Percentiles rank a stretch among this genome's conserved stretches.
phyloP scores from a whole-genome alignment of 2,797 vertebrate species.

The Ceryle rudis region DNA sequence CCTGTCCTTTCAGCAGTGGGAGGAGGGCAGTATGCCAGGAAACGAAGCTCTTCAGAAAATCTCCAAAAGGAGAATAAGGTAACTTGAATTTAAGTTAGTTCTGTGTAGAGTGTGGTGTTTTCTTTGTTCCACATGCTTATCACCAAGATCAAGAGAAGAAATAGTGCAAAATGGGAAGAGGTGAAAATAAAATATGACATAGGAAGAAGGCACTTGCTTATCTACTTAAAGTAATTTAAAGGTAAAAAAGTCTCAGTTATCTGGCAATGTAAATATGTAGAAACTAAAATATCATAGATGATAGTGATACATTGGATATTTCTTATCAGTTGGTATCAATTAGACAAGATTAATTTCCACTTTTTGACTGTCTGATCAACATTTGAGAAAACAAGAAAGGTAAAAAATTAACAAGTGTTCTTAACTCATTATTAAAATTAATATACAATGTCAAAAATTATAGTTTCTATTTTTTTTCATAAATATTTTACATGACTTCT shows the following conservation, averaged over 20 bases:
- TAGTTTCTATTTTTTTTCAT: not conserved
- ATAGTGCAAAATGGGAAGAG: not conserved
- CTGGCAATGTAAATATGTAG: not conserved
- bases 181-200: not conserved
- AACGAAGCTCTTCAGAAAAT: not conserved
- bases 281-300: not conserved
- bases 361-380: not conserved
- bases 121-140: not conserved
- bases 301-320: not conserved
- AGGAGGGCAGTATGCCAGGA: not conserved
- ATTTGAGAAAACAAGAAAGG: not conserved
- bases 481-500: not conserved
- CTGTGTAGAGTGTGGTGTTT: not conserved
- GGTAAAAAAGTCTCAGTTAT: not conserved
- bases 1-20: not conserved
- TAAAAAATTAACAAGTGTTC: not conserved
- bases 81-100: not conserved
- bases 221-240: not conserved
- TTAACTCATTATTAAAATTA: not conserved
- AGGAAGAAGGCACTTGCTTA: not conserved
- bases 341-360: not conserved
- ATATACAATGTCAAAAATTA: not conserved
- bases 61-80: not conserved
- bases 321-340: not conserved
- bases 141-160: not conserved